A percentile compares a stretch with the other conserved stretches of the same genome.
These are phyloP conservation scores for Nothura maculosa DNA, from an alignment of 2,797 vertebrate species.

Conservation along the genomic window DNA sequence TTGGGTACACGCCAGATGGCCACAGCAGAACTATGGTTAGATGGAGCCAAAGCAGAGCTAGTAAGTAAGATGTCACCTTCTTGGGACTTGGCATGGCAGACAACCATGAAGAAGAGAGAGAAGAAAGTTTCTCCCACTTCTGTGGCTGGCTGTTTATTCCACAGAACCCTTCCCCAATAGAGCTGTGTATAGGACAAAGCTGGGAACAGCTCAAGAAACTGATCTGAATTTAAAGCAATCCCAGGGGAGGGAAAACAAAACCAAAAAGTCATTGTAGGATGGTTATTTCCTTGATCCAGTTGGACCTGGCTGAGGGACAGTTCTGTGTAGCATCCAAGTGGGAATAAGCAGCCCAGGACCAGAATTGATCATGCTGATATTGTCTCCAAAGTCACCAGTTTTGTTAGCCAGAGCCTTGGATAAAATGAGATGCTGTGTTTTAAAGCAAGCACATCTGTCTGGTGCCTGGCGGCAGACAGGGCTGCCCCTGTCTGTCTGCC, in stretches of 20 bases:
- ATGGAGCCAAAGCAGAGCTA: slow-evolving; percentile 84
- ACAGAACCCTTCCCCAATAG: neutral
- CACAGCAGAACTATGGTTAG: slow-evolving; percentile 89
- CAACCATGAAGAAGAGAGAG: too few species aligned
- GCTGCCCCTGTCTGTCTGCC: rapidly evolving
- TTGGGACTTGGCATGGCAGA: rapidly evolving
- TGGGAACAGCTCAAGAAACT: neutral
- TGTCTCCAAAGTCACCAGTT: neutral
- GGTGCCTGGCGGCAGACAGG: neutral
- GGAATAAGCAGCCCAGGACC: neutral
- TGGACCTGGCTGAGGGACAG: neutral
- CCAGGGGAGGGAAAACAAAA: neutral
- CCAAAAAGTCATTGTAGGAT: neutral
- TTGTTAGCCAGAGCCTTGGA: neutral
- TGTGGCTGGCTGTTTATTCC: neutral
- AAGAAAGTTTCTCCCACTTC: neutral
- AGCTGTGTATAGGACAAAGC: neutral
- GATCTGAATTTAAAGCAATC: neutral
- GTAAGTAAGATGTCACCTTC: slow-evolving; percentile 62
- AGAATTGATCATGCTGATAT: neutral
- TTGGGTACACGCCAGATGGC: slow-evolving; percentile 90
- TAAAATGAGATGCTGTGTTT: neutral
- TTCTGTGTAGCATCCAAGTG: neutral
- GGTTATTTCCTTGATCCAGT: neutral
- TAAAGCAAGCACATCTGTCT: neutral